Evolutionary conservation across 2,797 vertebrate genomes (phyloP), one percentile per base, ranked within the genome.

Genomic region (Nasua narica): DNA sequence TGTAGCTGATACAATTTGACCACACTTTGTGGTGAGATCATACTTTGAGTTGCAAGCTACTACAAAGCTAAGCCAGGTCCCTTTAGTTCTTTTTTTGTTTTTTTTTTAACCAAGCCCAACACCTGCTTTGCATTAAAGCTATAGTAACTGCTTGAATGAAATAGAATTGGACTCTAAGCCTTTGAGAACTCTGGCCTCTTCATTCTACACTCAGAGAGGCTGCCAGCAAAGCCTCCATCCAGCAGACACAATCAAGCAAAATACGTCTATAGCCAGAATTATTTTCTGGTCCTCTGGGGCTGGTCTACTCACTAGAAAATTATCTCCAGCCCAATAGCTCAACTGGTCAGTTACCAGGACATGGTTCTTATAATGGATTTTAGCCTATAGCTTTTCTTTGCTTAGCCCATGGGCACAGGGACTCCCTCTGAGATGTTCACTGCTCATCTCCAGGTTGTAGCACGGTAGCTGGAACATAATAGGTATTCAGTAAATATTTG

Each of bases 71-170:
- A 87, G 27, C 18, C 62, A 62, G 62, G 14, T 70, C 19, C 78
- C 74, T 76, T 76, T 0, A 32, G 72, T 25, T 82, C 52, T 32
- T 72, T 79, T 46, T 23, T 23, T 54, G 72, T 25, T 82, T 46
- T 32, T 72, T 79, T 46, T 78, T 37, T 35, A 62, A 74, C 21
- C 18, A 87, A 79, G 52, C 32, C 32, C 9, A 19, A 29, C 86
- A 92, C 65, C 95, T 96, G 87, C 84, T 94, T 90, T 72, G 32
- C 90, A 78, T 95, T 86, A 90, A 95, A 94, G 90, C 88, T 58
- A n/a, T 6, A 77, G 81, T 52, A 48, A 81, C 50, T 72, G 74
- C 82, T 95, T 37, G 35, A 83, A 77, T 90, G 65, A 83, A 91
- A 94, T 83, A 74, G 65, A 88, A 40, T 27, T 78, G 87, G 76